Evolutionary conservation across 2,113 vertebrate species (phyloP), one percentile per base, ranked within the genome.

Genomic region (Indicator maculatus): DNA sequence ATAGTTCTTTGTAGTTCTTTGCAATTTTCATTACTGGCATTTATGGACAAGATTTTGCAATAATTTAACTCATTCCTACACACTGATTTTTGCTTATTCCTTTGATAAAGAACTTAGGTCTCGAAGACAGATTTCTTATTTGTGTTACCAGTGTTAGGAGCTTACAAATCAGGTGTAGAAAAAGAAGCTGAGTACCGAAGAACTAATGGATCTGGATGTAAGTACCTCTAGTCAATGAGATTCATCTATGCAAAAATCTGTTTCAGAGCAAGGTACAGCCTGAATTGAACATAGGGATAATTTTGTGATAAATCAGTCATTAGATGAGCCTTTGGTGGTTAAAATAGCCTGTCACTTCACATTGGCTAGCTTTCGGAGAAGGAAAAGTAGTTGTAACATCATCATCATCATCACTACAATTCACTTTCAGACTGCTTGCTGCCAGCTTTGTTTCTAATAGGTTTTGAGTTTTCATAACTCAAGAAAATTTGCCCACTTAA

Each of bases 401-500:
- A 36, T 6, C 9, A 5, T 47, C 9, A 72, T 58, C 47, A 79
- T 47, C 13, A 65, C 21, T 3, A 14, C 30, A 61, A 66, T 55
- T 90, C 59, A 50, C 45, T n/a, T 8, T 11, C 5, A 8, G 59
- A 9, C 15, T 72, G n/a, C 39, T 75, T 89, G 58, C n/a, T 79
- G 59, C 12, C 33, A 33, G 33, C 33, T 66, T 45, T 76, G 26
- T 88, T 80, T 80, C 30, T 88, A 75, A 39, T 45, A 92, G 41
- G 47, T 89, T 88, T 95, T 76, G 39, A 96, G 89, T 91, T 93
- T 84, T 80, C n/a, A 39, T 58, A 83, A 90, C 47, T 58, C 67
- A 12, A 88, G 44, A 83, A 47, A 58, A 47, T 75, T 71, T 94
- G 9, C 24, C 67, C 64, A 61, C 50, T 93, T 91, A 93, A 78